Evolutionary conservation across 2,113 vertebrate genomes (phyloP), one percentile per base, ranked within the genome.

Genomic region (Archocentrus centrarchus): DNA sequence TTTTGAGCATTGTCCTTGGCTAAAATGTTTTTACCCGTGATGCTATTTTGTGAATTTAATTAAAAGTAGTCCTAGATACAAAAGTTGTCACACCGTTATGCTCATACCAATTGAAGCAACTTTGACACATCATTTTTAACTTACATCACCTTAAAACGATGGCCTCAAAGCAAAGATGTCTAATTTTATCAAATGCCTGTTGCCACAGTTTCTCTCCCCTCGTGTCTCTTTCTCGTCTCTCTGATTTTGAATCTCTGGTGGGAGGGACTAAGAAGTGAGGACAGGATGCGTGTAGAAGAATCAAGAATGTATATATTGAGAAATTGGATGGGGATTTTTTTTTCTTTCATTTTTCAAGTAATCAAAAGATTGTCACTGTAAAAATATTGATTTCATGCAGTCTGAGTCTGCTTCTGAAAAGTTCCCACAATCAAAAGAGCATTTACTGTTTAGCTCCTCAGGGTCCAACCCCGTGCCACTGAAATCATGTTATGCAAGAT

Each of bases 81-180:
- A 50, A 20, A 0, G 9, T 50, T 50, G 6, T 27, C 9, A 4
- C 66, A 14, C 11, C 13, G 3, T 53, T 73, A 8, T 32, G 59
- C 59, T 53, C 17, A 32, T 73, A 0, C 7, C 0, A 1, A 20
- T 27, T 30, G 24, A 70, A 50, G 44, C 15, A 70, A 15, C 22
- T 11, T 27, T 47, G 44, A 14, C 24, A 27, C 15, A 22, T 30
- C 6, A 20, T 0, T 57, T 1, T 5, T 5, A 7, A 27, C 66
- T 30, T 30, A 0, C 22, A 30, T 50, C 1, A 1, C 66, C 50
- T 70, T 53, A 70, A 53, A 70, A 20, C 20, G 30, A 70, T 41
- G 30, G 17, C 24, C 50, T 24, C 44, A 2, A 32, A 7, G 5
- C 47, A 50, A 50, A 4, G 47, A 50, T 17, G 47, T 6, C 47